Conservation (phyloP, 2,888 invertebrate genomes). For the Clistopyga incitator region DNA sequence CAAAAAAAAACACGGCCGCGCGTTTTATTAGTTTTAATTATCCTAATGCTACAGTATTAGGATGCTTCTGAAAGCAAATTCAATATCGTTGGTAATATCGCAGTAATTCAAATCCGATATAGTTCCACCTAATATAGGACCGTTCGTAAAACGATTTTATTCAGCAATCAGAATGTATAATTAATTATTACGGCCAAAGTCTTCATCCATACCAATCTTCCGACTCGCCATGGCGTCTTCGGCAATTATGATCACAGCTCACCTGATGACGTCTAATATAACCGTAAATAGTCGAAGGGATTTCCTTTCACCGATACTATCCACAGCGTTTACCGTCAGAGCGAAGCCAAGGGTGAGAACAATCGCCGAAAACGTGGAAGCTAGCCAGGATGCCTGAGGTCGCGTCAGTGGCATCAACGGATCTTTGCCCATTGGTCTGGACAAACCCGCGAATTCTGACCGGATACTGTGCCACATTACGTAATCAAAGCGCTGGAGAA, state of each 20-base stretch:
- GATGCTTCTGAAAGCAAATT: too few species aligned
- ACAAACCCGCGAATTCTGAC: slow-evolving; percentile 15
- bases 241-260: slow-evolving; percentile 44
- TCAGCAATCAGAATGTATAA: slow-evolving; percentile 39
- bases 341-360: slow-evolving; percentile 39
- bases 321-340: slow-evolving; percentile 57
- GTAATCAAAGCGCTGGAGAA: neutral
- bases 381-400: slow-evolving; percentile 61
- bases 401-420: slow-evolving; percentile 42
- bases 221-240: slow-evolving; percentile 8
- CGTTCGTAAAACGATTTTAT: neutral
- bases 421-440: slow-evolving; percentile 48
- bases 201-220: neutral
- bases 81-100: too few species aligned
- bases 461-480: slow-evolving; percentile 23
- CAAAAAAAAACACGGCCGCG: too few species aligned
- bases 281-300: slow-evolving; percentile 48
- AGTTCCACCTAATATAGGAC: neutral
- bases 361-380: slow-evolving; percentile 41
- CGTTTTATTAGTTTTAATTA: too few species aligned
- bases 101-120: neutral
- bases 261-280: slow-evolving; percentile 43
- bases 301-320: slow-evolving; percentile 38
- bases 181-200: slow-evolving; percentile 34
- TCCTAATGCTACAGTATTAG: too few species aligned